Evolutionary conservation across 1,140 invertebrate genomes (phyloP).

Genomic region (Orchesella cincta): DNA sequence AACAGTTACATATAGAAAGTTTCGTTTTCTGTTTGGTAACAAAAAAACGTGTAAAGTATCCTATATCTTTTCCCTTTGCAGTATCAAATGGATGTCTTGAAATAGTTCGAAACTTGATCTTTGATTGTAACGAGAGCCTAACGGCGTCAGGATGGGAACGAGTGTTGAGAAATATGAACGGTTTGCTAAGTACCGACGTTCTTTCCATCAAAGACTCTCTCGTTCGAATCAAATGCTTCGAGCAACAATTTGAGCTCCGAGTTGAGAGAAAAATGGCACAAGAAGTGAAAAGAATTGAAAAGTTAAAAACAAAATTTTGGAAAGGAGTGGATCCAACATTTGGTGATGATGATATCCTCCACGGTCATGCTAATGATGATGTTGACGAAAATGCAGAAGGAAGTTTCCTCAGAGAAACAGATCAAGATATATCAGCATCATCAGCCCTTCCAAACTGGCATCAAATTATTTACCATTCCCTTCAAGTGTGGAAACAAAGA

Average conservation of each 20-base stretch:
- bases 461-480: conserved; percentile 27
- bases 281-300: background rate
- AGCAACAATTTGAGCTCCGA: background rate
- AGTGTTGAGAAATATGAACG: conserved; percentile 30
- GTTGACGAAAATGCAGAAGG: too few relatives aligned
- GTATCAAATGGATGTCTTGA: conserved; percentile 20
- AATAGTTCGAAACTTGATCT: conserved; percentile 9
- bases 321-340: too few relatives aligned
- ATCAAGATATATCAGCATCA: background rate
- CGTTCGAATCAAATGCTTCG: background rate
- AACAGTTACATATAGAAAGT: too few relatives aligned
- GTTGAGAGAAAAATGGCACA: background rate
- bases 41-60: too few relatives aligned
- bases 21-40: too few relatives aligned
- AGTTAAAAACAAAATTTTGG: too few relatives aligned
- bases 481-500: conserved; percentile 34
- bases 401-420: too few relatives aligned
- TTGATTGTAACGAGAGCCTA: background rate
- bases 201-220: conserved; percentile 1
- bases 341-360: too few relatives aligned
- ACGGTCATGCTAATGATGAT: too few relatives aligned
- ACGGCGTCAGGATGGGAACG: conserved; percentile 4
- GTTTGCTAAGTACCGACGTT: conserved; percentile 11
- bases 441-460: conserved; percentile 22
- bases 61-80: too few relatives aligned